Conservation (phyloP, 2,888 invertebrate species). For the Osedax frankpressi region DNA sequence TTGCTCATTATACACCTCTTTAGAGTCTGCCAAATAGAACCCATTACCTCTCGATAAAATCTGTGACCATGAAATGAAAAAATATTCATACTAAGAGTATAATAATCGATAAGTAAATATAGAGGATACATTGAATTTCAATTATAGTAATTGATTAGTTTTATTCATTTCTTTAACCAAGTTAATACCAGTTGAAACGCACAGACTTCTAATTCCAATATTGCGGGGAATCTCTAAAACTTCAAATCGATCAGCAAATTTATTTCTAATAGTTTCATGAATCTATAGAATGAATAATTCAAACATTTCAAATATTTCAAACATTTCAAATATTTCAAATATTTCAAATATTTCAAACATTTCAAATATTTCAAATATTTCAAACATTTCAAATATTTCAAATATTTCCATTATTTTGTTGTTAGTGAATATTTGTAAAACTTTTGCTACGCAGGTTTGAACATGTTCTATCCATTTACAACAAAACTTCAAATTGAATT, state of each 20-base stretch:
- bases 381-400: no score
- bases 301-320: no score
- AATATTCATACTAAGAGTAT: no score
- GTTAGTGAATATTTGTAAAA: no score
- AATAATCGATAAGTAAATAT: no score
- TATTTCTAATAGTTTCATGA: constrained; percentile 33
- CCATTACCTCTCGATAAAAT: constrained; percentile 42
- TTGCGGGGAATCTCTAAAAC: constrained; percentile 36
- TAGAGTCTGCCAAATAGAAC: constrained; percentile 33
- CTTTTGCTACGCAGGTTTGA: constrained; percentile 34
- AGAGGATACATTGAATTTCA: no score
- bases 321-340: no score
- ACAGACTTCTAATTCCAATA: constrained; percentile 40
- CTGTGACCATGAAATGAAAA: no score
- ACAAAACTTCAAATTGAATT: constrained; percentile 39
- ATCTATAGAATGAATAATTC: constrained; percentile 30
- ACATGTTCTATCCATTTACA: constrained; percentile 40
- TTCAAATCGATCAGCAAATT: constrained; percentile 40
- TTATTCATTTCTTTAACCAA: constrained; percentile 36
- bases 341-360: no score
- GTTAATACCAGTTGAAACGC: constrained; percentile 41
- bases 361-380: no score
- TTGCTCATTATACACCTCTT: constrained; percentile 35
- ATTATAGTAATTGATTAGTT: no score
- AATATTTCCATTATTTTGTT: no score